Evolutionary conservation across 2,888 invertebrate species (phyloP).

Genomic region (Helobdella robusta): DNA sequence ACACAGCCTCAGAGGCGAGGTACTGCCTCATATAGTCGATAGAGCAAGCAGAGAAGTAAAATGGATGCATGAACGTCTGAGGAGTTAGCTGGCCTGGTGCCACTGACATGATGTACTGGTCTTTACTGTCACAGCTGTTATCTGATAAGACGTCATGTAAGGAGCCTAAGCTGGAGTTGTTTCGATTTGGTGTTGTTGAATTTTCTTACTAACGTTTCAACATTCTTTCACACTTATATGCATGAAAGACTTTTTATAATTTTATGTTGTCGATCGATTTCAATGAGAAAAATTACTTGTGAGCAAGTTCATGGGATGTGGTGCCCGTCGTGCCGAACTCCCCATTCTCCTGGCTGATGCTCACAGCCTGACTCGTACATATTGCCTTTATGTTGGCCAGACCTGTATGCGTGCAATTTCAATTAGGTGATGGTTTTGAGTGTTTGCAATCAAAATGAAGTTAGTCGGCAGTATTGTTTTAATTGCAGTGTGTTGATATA

Average conservation of each 20-base stretch:
- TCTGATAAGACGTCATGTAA: constrained; percentile 35
- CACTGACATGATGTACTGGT: constrained; percentile 38
- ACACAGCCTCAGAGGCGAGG: too few species aligned
- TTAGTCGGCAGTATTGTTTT: too few species aligned
- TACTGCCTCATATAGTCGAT: constrained; percentile 29
- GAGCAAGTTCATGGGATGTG: constrained; percentile 37
- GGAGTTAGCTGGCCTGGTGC: constrained; percentile 32
- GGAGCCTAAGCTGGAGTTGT: constrained; percentile 34
- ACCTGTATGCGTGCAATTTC: too few species aligned
- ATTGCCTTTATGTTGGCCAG: constrained; percentile 39
- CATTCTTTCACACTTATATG: too few species aligned
- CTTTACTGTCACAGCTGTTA: constrained; percentile 29
- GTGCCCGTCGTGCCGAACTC: constrained; percentile 30
- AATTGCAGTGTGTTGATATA: not conserved
- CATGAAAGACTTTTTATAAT: too few species aligned
- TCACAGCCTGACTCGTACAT: constrained; percentile 31
- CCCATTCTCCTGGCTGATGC: constrained; percentile 29
- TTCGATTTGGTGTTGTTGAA: not conserved
- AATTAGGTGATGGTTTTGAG: too few species aligned
- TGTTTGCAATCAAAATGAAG: too few species aligned
- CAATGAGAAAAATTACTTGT: constrained; percentile 37
- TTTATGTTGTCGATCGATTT: not conserved
- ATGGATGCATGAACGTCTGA: constrained; percentile 32
- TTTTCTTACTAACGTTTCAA: too few species aligned
- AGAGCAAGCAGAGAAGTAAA: constrained; percentile 37